Evolutionary conservation across 2,888 invertebrate species (phyloP).

Genomic region (Zaprionus lineosus): DNA sequence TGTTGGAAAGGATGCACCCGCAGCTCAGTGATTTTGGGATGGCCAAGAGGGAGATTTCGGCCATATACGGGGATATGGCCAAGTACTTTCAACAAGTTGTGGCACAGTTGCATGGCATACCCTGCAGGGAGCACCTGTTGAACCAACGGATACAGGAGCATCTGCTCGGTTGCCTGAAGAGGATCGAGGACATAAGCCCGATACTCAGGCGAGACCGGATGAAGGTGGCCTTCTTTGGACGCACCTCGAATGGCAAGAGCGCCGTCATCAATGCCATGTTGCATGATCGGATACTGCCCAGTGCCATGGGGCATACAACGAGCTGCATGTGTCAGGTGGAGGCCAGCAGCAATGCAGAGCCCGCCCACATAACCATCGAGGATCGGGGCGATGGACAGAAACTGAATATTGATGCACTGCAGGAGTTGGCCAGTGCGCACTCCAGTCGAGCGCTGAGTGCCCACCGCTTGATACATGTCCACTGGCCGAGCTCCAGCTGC

Average conservation of each 20-base stretch:
- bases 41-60: conserved; percentile 98
- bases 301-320: conserved; percentile 99
- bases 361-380: conserved; percentile 93
- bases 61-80: conserved; percentile 96
- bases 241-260: conserved; percentile 99
- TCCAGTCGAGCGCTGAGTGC: conserved; percentile 94
- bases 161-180: conserved; percentile 88
- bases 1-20: conserved; percentile 31
- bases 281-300: conserved; percentile 97
- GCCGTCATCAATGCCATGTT: conserved; percentile 99
- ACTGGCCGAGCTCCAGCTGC: conserved; percentile 93
- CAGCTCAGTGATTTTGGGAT: conserved; percentile 96
- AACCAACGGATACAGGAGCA: conserved; percentile 87
- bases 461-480: conserved; percentile 88
- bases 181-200: conserved; percentile 95
- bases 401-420: conserved; percentile 81
- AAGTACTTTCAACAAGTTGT: conserved; percentile 88
- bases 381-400: conserved; percentile 88
- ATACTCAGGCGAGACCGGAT: conserved; percentile 98
- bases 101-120: conserved; percentile 19
- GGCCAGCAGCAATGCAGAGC: conserved; percentile 89
- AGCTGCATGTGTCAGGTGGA: conserved; percentile 98
- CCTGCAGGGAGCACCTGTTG: conserved; percentile 81
- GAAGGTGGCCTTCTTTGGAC: conserved; percentile 89
- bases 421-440: conserved; percentile 95